Evolutionary conservation across 37 sponge, comb jelly and placozoan species (phyloP).

Genomic region (Spongilla lacustris): DNA sequence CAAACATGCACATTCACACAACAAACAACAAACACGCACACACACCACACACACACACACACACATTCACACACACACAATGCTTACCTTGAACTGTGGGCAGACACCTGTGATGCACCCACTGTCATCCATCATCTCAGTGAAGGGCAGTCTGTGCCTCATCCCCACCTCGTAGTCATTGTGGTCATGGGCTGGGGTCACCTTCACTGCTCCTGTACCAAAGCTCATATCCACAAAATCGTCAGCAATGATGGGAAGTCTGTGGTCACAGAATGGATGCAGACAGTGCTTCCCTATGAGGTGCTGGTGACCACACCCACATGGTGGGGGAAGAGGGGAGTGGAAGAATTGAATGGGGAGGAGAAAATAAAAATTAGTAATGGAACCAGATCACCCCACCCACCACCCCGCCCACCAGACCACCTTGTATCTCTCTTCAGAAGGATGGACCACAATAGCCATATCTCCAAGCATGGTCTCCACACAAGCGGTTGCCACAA

Average conservation of each 20-base stretch:
- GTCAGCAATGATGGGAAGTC: constrained; percentile 89
- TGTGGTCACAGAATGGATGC: constrained; percentile 89
- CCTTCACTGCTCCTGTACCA: constrained; percentile 98
- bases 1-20: too few species aligned
- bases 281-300: constrained; percentile 66
- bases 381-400: background rate
- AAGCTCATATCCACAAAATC: constrained; percentile 92
- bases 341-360: background rate
- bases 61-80: background rate
- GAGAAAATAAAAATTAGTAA: background rate
- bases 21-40: background rate
- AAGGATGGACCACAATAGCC: constrained; percentile 95
- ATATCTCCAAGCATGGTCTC: constrained; percentile 99
- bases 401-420: background rate
- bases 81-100: constrained; percentile 60
- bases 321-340: background rate
- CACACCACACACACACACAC: constrained; percentile 3
- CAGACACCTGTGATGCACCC: constrained; percentile 86
- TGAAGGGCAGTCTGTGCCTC: constrained; percentile 88
- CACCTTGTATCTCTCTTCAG: constrained; percentile 87
- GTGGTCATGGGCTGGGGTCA: constrained; percentile 98
- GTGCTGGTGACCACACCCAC: constrained; percentile 45
- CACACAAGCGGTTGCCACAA: constrained; percentile 96
- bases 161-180: constrained; percentile 96
- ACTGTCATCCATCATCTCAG: constrained; percentile 89